Evolutionary conservation across 2,888 invertebrate species (phyloP).

Genomic region (Protodeltote pygarga): DNA sequence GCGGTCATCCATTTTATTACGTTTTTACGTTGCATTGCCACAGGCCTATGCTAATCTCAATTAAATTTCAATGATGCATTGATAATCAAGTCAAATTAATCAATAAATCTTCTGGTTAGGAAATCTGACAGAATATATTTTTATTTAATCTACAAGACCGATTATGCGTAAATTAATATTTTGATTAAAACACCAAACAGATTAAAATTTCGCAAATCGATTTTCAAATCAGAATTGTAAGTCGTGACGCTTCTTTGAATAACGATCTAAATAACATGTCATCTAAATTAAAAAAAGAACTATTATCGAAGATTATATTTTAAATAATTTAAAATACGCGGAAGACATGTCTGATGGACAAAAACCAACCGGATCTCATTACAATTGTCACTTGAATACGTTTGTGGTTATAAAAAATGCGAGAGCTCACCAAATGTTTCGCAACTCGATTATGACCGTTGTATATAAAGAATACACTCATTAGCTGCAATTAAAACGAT

Average conservation of each 20-base stretch:
- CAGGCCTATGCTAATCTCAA: background rate
- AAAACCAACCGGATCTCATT: constrained; percentile 55
- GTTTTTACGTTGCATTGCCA: background rate
- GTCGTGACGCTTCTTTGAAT: background rate
- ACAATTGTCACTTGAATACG: constrained; percentile 38
- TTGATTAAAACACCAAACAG: background rate
- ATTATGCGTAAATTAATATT: background rate
- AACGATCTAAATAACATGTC: background rate
- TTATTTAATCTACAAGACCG: background rate
- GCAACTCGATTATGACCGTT: constrained; percentile 26
- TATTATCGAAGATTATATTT: constrained; percentile 14
- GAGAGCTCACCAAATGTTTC: constrained; percentile 29
- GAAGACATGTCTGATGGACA: constrained; percentile 43
- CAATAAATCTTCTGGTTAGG: background rate
- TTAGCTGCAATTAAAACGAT: constrained; percentile 47
- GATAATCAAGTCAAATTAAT: background rate
- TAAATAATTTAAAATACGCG: constrained; percentile 40
- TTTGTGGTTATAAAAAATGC: constrained; percentile 19
- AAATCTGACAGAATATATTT: background rate
- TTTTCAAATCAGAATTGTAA: background rate
- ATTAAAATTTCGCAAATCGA: background rate
- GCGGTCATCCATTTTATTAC: too few species aligned
- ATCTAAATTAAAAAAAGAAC: constrained; percentile 5
- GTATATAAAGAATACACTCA: constrained; percentile 31
- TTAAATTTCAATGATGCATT: constrained; percentile 6